Conservation (phyloP, 1,140 invertebrate genomes). For the Apis florea region DNA sequence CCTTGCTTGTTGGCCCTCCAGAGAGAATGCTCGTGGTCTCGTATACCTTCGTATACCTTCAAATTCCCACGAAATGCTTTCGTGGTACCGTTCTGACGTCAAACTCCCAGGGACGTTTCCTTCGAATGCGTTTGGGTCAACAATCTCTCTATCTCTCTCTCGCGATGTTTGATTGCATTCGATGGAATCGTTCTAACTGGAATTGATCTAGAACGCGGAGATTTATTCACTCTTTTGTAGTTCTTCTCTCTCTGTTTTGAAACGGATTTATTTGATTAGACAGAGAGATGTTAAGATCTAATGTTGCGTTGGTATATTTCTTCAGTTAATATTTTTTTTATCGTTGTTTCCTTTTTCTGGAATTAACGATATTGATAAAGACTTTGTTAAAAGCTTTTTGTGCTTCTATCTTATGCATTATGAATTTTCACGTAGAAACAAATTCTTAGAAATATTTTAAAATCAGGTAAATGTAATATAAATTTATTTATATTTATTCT, state of each 20-base stretch:
- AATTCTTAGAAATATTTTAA: no score
- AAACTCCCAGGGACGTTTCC: conserved; percentile 16
- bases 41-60: conserved; percentile 59
- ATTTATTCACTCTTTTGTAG: not conserved
- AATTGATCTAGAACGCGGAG: not conserved
- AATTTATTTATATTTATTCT: no score
- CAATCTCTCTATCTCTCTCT: not conserved
- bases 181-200: not conserved
- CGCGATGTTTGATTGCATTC: not conserved
- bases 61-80: conserved; percentile 55
- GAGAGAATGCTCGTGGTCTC: conserved; percentile 61
- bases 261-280: not conserved
- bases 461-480: no score
- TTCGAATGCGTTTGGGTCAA: conserved; percentile 18
- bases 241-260: not conserved
- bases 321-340: no score
- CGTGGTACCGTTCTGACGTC: conserved; percentile 50
- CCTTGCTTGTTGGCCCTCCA: conserved; percentile 56
- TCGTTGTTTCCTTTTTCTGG: no score
- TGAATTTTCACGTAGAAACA: no score
- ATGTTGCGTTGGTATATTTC: no score
- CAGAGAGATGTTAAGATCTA: not conserved
- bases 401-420: no score
- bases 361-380: no score
- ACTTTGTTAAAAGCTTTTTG: no score